Percentiles rank a stretch among this genome's conserved stretches.
These are phyloP conservation scores for Poicephalus gulielmi DNA, from an alignment of 2,113 vertebrate species.

Conservation along the genomic window DNA sequence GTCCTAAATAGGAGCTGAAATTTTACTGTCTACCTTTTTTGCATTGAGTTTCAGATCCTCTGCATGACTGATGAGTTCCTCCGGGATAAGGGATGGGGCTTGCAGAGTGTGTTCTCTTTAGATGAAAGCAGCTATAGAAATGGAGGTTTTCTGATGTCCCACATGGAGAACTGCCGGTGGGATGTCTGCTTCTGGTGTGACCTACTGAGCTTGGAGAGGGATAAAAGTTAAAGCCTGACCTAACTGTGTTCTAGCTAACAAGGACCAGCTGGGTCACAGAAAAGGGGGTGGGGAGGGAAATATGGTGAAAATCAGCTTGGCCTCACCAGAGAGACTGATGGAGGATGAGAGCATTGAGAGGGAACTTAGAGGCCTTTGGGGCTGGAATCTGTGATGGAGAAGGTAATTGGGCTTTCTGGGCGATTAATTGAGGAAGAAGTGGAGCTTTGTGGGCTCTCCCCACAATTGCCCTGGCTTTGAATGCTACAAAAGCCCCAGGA, in stretches of 20 bases:
- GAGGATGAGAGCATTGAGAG: not conserved
- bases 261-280: conserved; percentile 4
- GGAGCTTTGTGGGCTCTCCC: not conserved
- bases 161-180: not conserved
- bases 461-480: not conserved
- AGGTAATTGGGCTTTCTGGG: accelerated
- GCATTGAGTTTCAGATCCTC: not conserved
- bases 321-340: not conserved
- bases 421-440: not conserved
- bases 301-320: not conserved
- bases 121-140: not conserved
- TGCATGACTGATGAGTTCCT: not conserved
- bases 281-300: not conserved
- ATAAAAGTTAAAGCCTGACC: conserved; percentile 26
- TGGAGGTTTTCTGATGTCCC: not conserved
- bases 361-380: not conserved
- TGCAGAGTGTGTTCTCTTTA: not conserved
- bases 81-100: not conserved
- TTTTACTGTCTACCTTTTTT: not conserved
- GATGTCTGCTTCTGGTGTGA: not conserved
- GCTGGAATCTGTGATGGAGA: not conserved
- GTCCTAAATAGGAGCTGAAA: not conserved
- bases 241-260: conserved; percentile 12
- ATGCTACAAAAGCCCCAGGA: not conserved
- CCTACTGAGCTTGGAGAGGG: conserved; percentile 26